Base-by-base conservation (phyloP, 1,140 invertebrate species). In the Calliphora vicina region DNA sequence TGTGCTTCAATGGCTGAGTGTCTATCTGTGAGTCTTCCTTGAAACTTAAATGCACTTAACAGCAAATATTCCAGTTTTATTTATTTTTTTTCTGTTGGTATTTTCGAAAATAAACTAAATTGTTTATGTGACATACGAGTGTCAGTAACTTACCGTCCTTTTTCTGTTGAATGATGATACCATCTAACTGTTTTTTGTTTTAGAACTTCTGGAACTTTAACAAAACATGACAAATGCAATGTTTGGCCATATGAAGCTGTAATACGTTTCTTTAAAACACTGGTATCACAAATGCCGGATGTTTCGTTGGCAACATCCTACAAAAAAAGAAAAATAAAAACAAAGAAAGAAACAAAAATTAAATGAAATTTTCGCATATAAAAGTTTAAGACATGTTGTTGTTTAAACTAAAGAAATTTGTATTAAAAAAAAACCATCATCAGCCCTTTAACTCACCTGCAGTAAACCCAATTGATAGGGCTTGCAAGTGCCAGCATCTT, bases 181-280 rank as follows among this genome's bases (percentile, higher is more conserved):
- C 94, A 95, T 43, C 93, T 92, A 1, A 95, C 93, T 43, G 92
- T 91, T 86, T 93, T 93, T 82, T 93, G 92, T 85, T 91, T 91
- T 82, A 95, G 87, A 29, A 94, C 93, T 87, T 94, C 94, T 20
- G 94, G 95, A 85, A 95, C 93, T 85, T 93, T 94, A 25, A 94
- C 92, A 84, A 94, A 94, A 85, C 95, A 95, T 5, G 94, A 93
- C 81, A 96, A 89, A 89, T 96, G 95, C 80, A 96, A 92, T 83
- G 94, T 95, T 88, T 96, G 95, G 26, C 95, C 95, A 91, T 94
- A 96, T 4, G 94, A 94, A 9, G 94, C 95, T 27, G 94, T 91
- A 23, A 95, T 92, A 25, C 93, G 93, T 87, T 94, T 94, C 86
- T 94, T 92, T 17, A 94, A 92, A 26, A 94, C 93, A 84, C 93